Conservation (phyloP, 2,113 vertebrate genomes). For the Archocentrus centrarchus region DNA sequence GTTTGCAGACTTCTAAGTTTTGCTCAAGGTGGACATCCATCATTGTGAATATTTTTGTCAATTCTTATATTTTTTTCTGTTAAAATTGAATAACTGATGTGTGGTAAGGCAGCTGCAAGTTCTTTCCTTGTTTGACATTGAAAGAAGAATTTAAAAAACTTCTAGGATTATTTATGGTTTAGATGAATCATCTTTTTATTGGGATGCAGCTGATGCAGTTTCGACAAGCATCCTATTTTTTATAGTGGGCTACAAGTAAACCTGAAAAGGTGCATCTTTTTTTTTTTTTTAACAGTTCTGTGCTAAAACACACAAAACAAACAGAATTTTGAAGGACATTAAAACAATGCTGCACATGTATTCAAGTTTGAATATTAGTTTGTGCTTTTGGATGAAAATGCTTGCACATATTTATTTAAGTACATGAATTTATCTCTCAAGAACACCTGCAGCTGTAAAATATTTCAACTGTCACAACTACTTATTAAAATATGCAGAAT, state of each 20-base stretch:
- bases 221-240: too few relatives aligned
- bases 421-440: slow-evolving; percentile 3
- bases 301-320: neutral
- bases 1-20: neutral
- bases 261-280: neutral
- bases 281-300: too few relatives aligned
- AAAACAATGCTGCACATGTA: neutral
- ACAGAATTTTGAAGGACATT: neutral
- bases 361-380: neutral
- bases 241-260: neutral
- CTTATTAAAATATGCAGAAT: slow-evolving; percentile 25
- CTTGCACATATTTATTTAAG: neutral
- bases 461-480: slow-evolving; percentile 14
- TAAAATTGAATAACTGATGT: slow-evolving; percentile 9
- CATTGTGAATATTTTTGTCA: slow-evolving; percentile 29
- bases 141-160: too few relatives aligned
- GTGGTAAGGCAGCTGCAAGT: neutral
- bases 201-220: too few relatives aligned
- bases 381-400: neutral
- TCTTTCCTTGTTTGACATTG: too few relatives aligned
- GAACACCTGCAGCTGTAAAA: slow-evolving; percentile 16
- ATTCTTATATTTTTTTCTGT: neutral
- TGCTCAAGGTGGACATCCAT: slow-evolving; percentile 27
- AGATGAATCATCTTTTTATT: too few relatives aligned
- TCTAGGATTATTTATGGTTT: too few relatives aligned